Conservation (phyloP, 2,888 invertebrate genomes). For the Steromphala cineraria region DNA sequence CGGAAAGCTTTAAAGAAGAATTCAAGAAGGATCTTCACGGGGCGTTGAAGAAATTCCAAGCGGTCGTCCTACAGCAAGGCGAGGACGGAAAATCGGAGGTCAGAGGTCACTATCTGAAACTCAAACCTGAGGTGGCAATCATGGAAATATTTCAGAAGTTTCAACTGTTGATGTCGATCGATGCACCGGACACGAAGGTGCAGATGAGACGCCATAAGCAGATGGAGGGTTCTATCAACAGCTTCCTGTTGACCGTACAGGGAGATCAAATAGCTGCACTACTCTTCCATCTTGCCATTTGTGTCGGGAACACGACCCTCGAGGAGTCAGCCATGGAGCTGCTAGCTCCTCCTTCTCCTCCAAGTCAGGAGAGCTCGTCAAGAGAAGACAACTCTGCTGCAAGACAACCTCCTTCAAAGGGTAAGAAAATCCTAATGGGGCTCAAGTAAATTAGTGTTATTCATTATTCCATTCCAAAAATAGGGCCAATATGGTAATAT, state of each 20-base stretch:
- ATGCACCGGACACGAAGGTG: constrained; percentile 16
- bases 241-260: constrained; percentile 44
- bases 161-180: constrained; percentile 34
- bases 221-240: constrained; percentile 30
- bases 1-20: constrained; percentile 48
- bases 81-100: constrained; percentile 46
- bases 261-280: constrained; percentile 43
- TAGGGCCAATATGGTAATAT: no score
- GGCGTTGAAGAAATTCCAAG: constrained; percentile 59
- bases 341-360: constrained; percentile 36
- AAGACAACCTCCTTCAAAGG: constrained; percentile 53
- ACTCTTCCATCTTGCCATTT: constrained; percentile 64
- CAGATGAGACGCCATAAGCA: constrained; percentile 28
- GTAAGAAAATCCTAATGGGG: constrained; percentile 25
- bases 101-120: constrained; percentile 56
- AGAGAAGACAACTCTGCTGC: constrained; percentile 19
- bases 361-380: constrained; percentile 8
- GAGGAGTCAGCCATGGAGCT: constrained; percentile 56
- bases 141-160: constrained; percentile 57
- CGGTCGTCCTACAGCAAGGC: constrained; percentile 47
- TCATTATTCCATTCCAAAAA: no score
- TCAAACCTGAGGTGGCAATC: constrained; percentile 56
- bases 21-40: constrained; percentile 51
- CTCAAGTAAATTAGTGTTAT: no score
- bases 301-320: constrained; percentile 56